phyloP scores from a whole-genome alignment of 2,797 vertebrate species.

The Mus minutoides region DNA sequence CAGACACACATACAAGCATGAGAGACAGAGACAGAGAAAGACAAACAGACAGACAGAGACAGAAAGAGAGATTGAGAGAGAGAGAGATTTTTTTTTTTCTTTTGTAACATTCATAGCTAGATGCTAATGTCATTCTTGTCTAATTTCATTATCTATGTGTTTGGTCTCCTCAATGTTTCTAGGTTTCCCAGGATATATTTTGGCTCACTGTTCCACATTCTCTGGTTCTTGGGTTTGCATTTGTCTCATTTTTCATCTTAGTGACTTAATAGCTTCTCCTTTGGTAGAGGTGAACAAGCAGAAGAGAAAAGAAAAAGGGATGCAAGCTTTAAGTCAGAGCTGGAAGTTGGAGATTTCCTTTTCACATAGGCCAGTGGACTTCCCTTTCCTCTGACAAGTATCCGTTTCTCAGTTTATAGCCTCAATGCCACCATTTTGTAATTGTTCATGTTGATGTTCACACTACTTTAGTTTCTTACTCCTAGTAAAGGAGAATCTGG shows the following conservation, averaged over 20 bases:
- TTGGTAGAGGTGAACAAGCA: neutral
- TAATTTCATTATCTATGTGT: neutral
- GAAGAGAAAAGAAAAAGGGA: neutral
- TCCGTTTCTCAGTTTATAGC: neutral
- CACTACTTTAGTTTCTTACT: neutral
- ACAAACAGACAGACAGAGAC: no score
- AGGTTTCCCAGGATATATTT: neutral
- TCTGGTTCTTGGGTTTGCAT: neutral
- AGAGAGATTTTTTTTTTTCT: neutral
- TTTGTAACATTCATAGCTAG: neutral
- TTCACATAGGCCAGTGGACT: neutral
- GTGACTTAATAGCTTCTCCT: neutral
- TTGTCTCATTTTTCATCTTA: neutral
- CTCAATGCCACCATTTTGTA: neutral
- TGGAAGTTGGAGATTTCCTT: neutral
- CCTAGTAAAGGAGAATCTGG: neutral
- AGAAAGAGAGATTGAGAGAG: no score
- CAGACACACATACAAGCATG: neutral
- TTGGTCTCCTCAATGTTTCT: neutral
- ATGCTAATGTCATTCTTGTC: neutral
- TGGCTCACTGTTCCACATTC: neutral
- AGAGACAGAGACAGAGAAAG: no score
- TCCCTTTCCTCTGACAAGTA: rapidly evolving
- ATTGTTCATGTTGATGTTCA: neutral
- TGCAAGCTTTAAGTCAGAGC: neutral